Conservation (phyloP, 1,140 invertebrate species). For the Eumeta japonica region DNA sequence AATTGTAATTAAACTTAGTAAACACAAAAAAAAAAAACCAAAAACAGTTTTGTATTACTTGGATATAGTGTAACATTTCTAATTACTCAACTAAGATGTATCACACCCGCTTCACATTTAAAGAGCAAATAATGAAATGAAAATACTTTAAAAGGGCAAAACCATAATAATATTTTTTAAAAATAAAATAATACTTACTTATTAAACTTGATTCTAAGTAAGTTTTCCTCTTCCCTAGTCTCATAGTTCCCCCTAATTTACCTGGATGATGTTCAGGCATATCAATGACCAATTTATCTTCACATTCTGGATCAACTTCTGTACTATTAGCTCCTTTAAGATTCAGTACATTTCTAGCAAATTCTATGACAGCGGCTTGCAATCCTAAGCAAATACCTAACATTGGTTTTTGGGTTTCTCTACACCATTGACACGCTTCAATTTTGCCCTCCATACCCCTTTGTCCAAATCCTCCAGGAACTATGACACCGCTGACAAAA, state of each 20-base stretch:
- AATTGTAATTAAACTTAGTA: too few species aligned
- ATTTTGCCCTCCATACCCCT: conserved; percentile 97
- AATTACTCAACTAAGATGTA: too few species aligned
- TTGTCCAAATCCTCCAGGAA: conserved; percentile 96
- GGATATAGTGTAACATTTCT: too few species aligned
- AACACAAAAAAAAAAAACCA: too few species aligned
- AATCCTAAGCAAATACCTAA: conserved; percentile 96
- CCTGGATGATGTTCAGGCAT: conserved; percentile 98
- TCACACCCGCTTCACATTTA: too few species aligned
- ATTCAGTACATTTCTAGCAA: conserved; percentile 82
- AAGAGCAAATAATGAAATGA: too few species aligned
- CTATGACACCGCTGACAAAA: conserved; percentile 80
- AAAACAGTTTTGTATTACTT: too few species aligned
- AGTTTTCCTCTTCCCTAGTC: conserved; percentile 89
- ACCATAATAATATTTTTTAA: too few species aligned
- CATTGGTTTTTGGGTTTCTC: conserved; percentile 86
- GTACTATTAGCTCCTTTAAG: conserved; percentile 81
- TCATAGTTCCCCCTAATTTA: conserved; percentile 96
- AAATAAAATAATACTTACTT: conserved; percentile 60
- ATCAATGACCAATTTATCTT: conserved; percentile 86
- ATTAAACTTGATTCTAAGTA: conserved; percentile 74
- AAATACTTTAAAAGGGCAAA: too few species aligned
- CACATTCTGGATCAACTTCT: conserved; percentile 77
- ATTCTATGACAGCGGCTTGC: conserved; percentile 97
- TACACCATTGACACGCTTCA: conserved; percentile 88